phyloP scores from a whole-genome alignment of 2,113 vertebrate species.

The Microtus montanus region DNA sequence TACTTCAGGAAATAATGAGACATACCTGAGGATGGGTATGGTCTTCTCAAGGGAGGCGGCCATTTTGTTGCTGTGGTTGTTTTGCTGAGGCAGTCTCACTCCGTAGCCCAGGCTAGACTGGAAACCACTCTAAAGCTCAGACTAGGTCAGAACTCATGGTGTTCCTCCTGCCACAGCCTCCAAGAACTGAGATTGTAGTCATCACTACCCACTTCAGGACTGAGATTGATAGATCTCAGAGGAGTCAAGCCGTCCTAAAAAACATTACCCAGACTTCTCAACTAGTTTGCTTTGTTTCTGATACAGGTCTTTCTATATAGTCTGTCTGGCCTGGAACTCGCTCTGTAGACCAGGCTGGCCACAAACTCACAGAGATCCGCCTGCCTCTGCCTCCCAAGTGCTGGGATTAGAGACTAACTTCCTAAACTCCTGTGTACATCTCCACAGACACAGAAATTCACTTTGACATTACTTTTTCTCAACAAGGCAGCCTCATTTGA shows the following conservation, averaged over 20 bases:
- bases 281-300: not conserved
- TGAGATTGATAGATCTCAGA: not conserved
- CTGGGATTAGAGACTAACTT: not conserved
- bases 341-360: not conserved
- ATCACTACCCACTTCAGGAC: not conserved
- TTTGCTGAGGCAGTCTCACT: not conserved
- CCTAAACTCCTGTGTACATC: not conserved
- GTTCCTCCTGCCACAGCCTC: not conserved
- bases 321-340: not conserved
- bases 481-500: conserved; percentile 11
- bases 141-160: not conserved
- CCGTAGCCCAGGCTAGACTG: too few relatives aligned
- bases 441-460: not conserved
- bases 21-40: too few relatives aligned
- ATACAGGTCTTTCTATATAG: not conserved
- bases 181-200: not conserved
- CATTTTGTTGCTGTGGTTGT: not conserved
- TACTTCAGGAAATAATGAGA: not conserved
- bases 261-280: not conserved
- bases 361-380: not conserved
- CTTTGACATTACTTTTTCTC: not conserved
- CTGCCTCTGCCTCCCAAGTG: not conserved
- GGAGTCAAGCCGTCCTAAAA: not conserved
- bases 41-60: not conserved
- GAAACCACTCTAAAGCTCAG: not conserved